Percentiles rank a stretch among this genome's conserved stretches.
These are phyloP conservation scores for Narcine bancroftii DNA, from an alignment of 2,113 vertebrate species.

Conservation along the genomic window DNA sequence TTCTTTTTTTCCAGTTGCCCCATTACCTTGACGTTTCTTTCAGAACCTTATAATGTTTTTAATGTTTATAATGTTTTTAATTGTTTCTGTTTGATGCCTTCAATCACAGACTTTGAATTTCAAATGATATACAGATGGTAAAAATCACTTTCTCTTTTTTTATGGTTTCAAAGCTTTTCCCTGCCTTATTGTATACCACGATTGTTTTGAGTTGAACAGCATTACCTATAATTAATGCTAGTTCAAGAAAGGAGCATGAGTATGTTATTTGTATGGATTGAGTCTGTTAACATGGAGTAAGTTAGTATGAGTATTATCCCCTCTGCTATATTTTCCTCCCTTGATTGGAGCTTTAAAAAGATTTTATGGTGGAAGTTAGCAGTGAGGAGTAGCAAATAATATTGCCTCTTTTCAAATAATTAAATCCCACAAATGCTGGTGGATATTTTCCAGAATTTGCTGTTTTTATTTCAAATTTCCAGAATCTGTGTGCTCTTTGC, in stretches of 20 bases:
- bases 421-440: neutral
- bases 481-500: too few relatives aligned
- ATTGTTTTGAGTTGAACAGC: neutral
- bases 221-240: neutral
- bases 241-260: neutral
- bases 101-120: neutral
- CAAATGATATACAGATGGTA: neutral
- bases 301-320: neutral
- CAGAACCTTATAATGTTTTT: neutral
- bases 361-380: neutral
- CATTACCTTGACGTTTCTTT: neutral
- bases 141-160: neutral
- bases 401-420: neutral
- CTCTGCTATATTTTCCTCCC: neutral
- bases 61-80: neutral
- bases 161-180: neutral
- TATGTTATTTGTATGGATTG: neutral
- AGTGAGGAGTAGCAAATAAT: neutral
- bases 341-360: neutral
- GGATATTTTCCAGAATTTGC: too few relatives aligned
- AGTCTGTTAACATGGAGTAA: neutral
- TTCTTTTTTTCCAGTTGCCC: neutral
- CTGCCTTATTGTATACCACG: neutral
- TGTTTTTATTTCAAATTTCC: too few relatives aligned
- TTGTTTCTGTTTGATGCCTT: neutral